Percentiles rank a stretch among this genome's conserved stretches.
These are phyloP conservation scores for Perca fluviatilis DNA, from an alignment of 2,113 vertebrate species.

Conservation along the genomic window DNA sequence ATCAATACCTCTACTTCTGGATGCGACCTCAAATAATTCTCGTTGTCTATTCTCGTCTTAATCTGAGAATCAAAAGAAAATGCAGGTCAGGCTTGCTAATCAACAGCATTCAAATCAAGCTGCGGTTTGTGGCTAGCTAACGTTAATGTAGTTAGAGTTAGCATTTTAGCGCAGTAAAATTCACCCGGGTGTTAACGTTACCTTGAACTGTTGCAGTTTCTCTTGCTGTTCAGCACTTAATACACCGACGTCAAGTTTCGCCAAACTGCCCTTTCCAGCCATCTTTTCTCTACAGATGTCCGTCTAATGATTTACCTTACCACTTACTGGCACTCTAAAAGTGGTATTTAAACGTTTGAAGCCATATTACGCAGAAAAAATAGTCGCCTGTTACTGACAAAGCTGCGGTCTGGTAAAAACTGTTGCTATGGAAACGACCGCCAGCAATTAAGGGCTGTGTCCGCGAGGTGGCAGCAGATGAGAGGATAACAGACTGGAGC, in stretches of 20 bases:
- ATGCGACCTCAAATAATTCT: slow-evolving; percentile 87
- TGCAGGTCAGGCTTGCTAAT: rapidly evolving
- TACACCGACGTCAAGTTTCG: slow-evolving; percentile 11
- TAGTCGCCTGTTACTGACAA: slow-evolving; percentile 41
- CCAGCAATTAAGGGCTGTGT: background rate
- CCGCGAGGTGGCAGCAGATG: slow-evolving; percentile 42
- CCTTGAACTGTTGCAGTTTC: slow-evolving; percentile 74
- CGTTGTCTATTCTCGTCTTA: slow-evolving; percentile 86
- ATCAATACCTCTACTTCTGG: slow-evolving; percentile 86
- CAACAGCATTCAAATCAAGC: background rate
- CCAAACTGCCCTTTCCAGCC: slow-evolving; percentile 20
- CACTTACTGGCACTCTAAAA: background rate
- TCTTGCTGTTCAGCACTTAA: slow-evolving; percentile 70
- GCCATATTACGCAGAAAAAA: background rate
- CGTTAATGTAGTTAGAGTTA: background rate
- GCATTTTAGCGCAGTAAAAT: no score
- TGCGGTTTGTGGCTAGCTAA: background rate
- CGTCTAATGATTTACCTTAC: background rate
- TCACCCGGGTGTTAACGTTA: background rate
- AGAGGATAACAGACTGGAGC: no score
- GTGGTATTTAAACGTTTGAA: background rate
- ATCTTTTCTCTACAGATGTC: slow-evolving; percentile 20
- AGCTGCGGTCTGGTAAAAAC: background rate
- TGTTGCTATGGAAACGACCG: slow-evolving; percentile 63
- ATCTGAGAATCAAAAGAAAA: slow-evolving; percentile 76